A percentile compares a stretch with the other conserved stretches of the same genome.
phyloP scores from a whole-genome alignment of 2,888 invertebrate species.

The Biston betularia region DNA sequence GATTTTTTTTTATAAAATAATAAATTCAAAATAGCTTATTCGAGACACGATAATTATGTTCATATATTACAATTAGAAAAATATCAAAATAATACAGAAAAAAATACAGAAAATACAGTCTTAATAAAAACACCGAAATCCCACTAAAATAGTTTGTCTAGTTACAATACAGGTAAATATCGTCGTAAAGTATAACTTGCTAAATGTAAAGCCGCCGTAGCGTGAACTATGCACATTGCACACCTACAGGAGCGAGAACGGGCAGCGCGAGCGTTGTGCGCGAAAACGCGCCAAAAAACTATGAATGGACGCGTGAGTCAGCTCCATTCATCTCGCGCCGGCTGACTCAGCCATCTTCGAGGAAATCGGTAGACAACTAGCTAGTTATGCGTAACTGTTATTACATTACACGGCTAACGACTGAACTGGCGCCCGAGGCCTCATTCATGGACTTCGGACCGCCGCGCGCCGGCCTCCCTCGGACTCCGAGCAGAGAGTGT shows the following conservation, averaged over 20 bases:
- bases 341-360: constrained; percentile 69
- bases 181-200: too few relatives aligned
- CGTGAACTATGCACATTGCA: constrained; percentile 34
- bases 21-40: too few relatives aligned
- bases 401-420: constrained; percentile 23
- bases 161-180: too few relatives aligned
- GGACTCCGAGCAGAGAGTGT: not conserved
- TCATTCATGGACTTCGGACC: not conserved
- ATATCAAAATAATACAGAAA: too few relatives aligned
- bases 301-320: constrained; percentile 78
- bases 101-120: too few relatives aligned
- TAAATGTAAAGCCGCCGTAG: constrained; percentile 46
- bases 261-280: not conserved
- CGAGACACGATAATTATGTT: too few relatives aligned
- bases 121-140: too few relatives aligned
- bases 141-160: too few relatives aligned
- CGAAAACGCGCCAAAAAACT: constrained; percentile 70
- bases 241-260: not conserved
- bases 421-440: constrained; percentile 1
- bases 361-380: constrained; percentile 55
- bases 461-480: not conserved
- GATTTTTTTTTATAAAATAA: too few relatives aligned
- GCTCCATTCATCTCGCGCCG: constrained; percentile 63
- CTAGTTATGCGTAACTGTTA: constrained; percentile 30
- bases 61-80: too few relatives aligned